Evolutionary conservation across 1,140 invertebrate species (phyloP).

Genomic region (Drosophila pseudoobscura): DNA sequence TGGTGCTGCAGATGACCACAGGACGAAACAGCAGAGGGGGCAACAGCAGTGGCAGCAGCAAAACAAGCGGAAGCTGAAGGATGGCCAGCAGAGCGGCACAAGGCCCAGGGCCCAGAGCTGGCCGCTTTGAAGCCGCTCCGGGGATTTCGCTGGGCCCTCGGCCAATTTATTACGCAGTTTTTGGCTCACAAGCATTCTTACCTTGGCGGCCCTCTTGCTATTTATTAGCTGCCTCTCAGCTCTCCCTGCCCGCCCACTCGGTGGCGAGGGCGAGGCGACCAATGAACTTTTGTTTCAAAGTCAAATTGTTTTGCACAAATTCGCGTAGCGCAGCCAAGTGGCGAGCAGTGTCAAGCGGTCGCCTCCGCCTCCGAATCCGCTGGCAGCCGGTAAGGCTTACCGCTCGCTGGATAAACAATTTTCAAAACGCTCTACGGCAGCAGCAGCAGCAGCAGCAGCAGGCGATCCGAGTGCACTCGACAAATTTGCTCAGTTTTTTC

Average conservation of each 20-base stretch:
- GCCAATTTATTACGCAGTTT: slow-evolving; percentile 74
- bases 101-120: not conserved
- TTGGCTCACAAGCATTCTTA: slow-evolving; percentile 50
- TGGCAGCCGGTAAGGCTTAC: too few relatives aligned
- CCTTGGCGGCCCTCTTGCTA: slow-evolving; percentile 25
- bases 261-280: slow-evolving; percentile 12
- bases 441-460: too few relatives aligned
- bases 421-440: slow-evolving; percentile 44
- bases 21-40: not conserved
- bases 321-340: slow-evolving; percentile 66
- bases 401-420: slow-evolving; percentile 61
- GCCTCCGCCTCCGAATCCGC: slow-evolving; percentile 1
- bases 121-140: slow-evolving; percentile 32
- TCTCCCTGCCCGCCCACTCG: slow-evolving; percentile 1
- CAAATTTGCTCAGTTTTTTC: slow-evolving; percentile 78
- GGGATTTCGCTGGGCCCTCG: slow-evolving; percentile 26
- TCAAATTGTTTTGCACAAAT: slow-evolving; percentile 79
- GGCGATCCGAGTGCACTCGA: slow-evolving; percentile 56
- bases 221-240: slow-evolving; percentile 35
- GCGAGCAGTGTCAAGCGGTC: slow-evolving; percentile 72
- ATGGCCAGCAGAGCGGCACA: slow-evolving; percentile 27
- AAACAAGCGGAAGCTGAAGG: slow-evolving; percentile 59
- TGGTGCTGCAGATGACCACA: not conserved
- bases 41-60: slow-evolving; percentile 10
- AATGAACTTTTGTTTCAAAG: slow-evolving; percentile 71